These are phyloP conservation scores for Lithophane semibrunnea DNA, from an alignment of 2,888 invertebrate genomes.

Conservation along the genomic window DNA sequence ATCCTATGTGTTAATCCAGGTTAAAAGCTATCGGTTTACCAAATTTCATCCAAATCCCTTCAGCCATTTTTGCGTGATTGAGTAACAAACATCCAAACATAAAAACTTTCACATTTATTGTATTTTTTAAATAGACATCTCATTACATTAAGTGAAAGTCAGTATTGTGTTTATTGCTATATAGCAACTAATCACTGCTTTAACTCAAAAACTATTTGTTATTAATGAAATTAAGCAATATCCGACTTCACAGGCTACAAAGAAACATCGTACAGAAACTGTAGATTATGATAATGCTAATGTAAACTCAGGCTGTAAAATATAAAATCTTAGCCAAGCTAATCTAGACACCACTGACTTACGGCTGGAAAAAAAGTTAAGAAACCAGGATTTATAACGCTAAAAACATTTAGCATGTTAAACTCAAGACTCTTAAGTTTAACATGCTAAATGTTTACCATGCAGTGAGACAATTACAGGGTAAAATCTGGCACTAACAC, in stretches of 20 bases:
- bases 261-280: neutral
- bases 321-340: conserved; percentile 13
- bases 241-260: neutral
- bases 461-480: neutral
- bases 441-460: conserved; percentile 11
- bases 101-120: too few species aligned
- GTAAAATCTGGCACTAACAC: neutral
- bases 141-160: neutral
- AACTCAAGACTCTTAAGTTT: neutral
- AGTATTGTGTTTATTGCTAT: too few species aligned
- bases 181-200: neutral
- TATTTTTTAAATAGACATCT: neutral
- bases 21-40: too few species aligned
- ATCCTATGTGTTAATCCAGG: too few species aligned
- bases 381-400: conserved; percentile 7
- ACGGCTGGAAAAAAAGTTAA: neutral
- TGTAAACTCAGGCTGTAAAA: neutral
- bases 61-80: too few species aligned
- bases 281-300: conserved; percentile 10
- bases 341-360: conserved; percentile 11
- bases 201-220: neutral
- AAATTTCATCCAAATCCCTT: too few species aligned
- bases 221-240: neutral
- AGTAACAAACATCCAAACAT: too few species aligned
- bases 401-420: too few species aligned